Evolutionary conservation across 2,888 invertebrate species (phyloP).

Genomic region (Oxyscelio sp.): DNA sequence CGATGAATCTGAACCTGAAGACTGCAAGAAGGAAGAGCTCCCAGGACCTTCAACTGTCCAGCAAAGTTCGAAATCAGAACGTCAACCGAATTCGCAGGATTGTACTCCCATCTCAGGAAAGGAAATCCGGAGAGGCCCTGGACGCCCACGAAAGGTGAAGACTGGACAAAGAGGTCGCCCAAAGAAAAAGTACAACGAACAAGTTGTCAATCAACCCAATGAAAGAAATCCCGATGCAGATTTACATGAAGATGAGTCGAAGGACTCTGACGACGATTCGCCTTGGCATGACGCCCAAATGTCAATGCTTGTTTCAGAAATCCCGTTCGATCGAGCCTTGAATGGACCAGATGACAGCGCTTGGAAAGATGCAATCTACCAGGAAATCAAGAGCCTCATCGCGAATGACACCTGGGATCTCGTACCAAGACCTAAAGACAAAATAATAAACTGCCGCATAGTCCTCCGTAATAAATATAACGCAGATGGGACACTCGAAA

Average conservation of each 20-base stretch:
- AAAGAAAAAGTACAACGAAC: constrained; percentile 40
- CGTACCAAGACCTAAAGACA: constrained; percentile 27
- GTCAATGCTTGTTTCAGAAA: not conserved
- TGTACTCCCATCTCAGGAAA: too few species aligned
- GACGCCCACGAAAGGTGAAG: constrained; percentile 24
- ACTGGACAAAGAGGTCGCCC: constrained; percentile 37
- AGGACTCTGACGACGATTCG: too few species aligned
- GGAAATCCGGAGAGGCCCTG: too few species aligned
- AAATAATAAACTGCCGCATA: not conserved
- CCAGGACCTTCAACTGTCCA: too few species aligned
- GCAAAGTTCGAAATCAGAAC: too few species aligned
- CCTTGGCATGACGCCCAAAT: not conserved
- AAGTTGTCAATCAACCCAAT: constrained; percentile 11
- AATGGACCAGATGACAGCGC: not conserved
- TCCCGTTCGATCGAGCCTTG: not conserved
- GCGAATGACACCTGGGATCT: constrained; percentile 55
- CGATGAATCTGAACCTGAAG: not conserved
- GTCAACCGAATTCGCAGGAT: too few species aligned
- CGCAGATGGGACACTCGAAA: too few species aligned
- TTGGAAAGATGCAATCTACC: constrained; percentile 20
- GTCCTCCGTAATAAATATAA: not conserved
- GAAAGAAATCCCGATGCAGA: not conserved
- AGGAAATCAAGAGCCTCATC: constrained; percentile 21
- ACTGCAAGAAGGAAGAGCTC: too few species aligned
- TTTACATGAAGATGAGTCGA: not conserved